These are phyloP conservation scores for Amiota communis DNA, from an alignment of 2,888 invertebrate genomes.

Conservation along the genomic window DNA sequence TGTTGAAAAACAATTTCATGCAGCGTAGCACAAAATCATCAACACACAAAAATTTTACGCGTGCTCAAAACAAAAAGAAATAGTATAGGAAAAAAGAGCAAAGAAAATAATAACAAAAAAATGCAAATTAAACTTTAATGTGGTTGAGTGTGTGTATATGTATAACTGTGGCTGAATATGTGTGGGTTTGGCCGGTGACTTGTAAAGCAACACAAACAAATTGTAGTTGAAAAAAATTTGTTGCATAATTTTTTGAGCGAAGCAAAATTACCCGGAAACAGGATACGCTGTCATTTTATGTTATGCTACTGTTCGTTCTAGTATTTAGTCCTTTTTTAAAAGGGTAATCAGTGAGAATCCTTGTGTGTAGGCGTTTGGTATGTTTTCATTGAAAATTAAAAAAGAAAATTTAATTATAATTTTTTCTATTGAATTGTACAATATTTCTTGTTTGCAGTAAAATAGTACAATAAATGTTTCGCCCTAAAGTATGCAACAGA, in stretches of 20 bases:
- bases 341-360: too few relatives aligned
- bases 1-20: not conserved
- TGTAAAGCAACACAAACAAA: too few relatives aligned
- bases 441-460: too few relatives aligned
- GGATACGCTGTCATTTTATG: not conserved
- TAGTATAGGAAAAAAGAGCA: not conserved
- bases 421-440: too few relatives aligned
- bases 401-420: too few relatives aligned
- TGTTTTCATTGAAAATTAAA: slow-evolving; percentile 12
- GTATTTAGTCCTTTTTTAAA: not conserved
- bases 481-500: too few relatives aligned
- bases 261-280: not conserved
- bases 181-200: too few relatives aligned
- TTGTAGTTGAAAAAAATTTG: slow-evolving; percentile 1
- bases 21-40: slow-evolving; percentile 11
- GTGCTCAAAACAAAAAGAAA: not conserved
- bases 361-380: not conserved
- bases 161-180: not conserved
- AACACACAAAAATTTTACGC: slow-evolving; percentile 5
- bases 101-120: not conserved
- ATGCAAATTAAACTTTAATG: not conserved
- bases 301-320: not conserved
- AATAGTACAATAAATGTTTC: too few relatives aligned
- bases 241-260: slow-evolving; percentile 28
- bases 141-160: not conserved